Evolutionary conservation across 2,113 vertebrate species (phyloP).

Genomic region (Oenanthe oenanthe): DNA sequence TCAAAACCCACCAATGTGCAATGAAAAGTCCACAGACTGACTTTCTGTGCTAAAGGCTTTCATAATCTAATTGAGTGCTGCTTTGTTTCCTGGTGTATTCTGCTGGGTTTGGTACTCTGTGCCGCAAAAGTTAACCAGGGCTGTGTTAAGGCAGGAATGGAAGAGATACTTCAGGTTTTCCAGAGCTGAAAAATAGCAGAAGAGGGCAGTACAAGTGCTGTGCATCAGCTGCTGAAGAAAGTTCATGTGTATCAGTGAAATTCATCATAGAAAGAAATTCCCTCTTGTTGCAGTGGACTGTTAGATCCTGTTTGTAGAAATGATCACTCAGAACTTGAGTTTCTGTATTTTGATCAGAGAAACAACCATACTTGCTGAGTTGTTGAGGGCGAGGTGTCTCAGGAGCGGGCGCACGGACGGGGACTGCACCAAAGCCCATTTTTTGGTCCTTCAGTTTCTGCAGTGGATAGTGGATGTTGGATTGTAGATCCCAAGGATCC

Average conservation of each 20-base stretch:
- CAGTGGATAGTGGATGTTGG: not conserved
- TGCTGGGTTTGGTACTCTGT: not conserved
- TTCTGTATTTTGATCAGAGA: not conserved
- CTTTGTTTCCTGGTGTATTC: not conserved
- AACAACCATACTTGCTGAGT: not conserved
- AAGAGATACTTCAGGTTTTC: not conserved
- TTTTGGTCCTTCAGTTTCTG: not conserved
- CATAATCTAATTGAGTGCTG: not conserved
- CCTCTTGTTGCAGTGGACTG: not conserved
- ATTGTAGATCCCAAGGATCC: not conserved
- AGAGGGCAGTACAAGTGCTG: not conserved
- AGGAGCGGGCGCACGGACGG: fast-evolving
- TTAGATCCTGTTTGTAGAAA: not conserved
- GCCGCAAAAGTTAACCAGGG: not conserved
- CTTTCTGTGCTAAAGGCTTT: not conserved
- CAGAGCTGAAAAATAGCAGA: not conserved
- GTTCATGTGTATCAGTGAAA: not conserved
- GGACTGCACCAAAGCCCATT: not conserved
- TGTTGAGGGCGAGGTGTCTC: not conserved
- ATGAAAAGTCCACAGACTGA: not conserved
- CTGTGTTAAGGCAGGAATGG: not conserved
- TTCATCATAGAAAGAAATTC: not conserved
- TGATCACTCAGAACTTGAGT: not conserved
- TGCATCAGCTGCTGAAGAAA: not conserved
- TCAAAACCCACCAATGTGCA: not conserved